Percentiles rank a stretch among this genome's conserved stretches.
These are phyloP conservation scores for Drosophila longiperda DNA, from an alignment of 2,888 invertebrate genomes.

Conservation along the genomic window DNA sequence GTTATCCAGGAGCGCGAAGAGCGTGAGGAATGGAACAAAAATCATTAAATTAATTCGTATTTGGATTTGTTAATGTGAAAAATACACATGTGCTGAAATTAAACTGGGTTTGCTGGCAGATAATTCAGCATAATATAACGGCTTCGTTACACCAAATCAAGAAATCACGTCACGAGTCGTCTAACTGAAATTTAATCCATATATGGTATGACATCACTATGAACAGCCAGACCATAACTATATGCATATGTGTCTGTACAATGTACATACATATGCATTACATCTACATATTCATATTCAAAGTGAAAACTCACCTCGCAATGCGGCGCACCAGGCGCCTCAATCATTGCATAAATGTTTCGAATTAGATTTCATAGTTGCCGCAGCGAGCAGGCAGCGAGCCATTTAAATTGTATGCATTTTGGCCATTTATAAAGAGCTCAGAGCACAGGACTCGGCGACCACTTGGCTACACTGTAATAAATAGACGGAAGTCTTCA, in stretches of 20 bases:
- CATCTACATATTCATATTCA: conserved; percentile 30
- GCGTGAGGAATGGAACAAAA: conserved; percentile 88
- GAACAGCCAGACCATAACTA: conserved; percentile 71
- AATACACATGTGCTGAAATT: neutral
- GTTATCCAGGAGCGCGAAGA: conserved; percentile 92
- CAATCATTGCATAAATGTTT: conserved; percentile 57
- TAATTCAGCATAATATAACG: conserved; percentile 45
- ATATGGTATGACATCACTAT: conserved; percentile 80
- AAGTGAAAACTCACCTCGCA: conserved; percentile 15
- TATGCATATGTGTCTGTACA: conserved; percentile 18
- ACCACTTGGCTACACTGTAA: conserved; percentile 29
- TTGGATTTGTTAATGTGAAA: neutral
- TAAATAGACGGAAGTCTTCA: conserved; percentile 65
- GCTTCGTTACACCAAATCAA: conserved; percentile 42
- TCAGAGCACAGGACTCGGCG: conserved; percentile 5
- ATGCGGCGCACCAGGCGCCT: conserved; percentile 53
- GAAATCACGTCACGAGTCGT: conserved; percentile 64
- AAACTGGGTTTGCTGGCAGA: neutral
- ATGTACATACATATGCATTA: conserved; percentile 21
- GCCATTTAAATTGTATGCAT: conserved; percentile 57
- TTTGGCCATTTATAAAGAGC: conserved; percentile 52
- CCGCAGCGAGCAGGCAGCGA: conserved; percentile 47
- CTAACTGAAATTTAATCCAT: conserved; percentile 80
- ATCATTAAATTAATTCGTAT: neutral
- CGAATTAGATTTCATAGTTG: conserved; percentile 74